Percentiles rank a stretch among this genome's conserved stretches.
Evolutionary conservation across 2,113 vertebrate species (phyloP).

Genomic region (Amazona guildingii): DNA sequence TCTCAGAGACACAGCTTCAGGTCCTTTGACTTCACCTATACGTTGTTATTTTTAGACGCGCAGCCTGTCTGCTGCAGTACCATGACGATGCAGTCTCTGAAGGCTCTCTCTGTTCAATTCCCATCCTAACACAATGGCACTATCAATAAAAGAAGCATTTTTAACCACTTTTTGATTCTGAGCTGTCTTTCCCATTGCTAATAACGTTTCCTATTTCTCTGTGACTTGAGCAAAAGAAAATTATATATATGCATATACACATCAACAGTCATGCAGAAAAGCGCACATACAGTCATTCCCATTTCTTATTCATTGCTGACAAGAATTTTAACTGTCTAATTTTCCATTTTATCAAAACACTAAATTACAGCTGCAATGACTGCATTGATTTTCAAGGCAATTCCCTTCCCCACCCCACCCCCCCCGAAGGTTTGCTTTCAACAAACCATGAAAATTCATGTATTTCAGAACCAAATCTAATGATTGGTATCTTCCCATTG

Average conservation of each 20-base stretch:
- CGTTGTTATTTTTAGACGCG: neutral
- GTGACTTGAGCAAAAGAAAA: neutral
- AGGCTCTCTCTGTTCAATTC: neutral
- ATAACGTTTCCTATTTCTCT: neutral
- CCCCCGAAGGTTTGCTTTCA: neutral
- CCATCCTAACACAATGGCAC: neutral
- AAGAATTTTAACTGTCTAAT: slow-evolving; percentile 38
- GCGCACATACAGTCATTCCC: neutral
- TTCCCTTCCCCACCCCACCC: neutral
- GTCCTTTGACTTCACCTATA: neutral
- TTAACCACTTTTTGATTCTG: neutral
- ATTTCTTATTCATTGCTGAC: neutral
- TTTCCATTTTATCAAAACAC: slow-evolving; percentile 19
- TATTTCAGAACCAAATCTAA: neutral
- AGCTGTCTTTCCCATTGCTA: neutral
- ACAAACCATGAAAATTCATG: neutral
- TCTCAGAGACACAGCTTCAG: neutral
- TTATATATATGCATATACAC: too few species aligned
- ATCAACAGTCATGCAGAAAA: neutral
- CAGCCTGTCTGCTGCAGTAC: neutral
- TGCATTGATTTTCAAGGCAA: slow-evolving; percentile 45
- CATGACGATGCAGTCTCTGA: neutral
- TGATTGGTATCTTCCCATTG: neutral
- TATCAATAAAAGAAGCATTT: neutral
- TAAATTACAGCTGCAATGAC: neutral